phyloP scores from a whole-genome alignment of 2,797 vertebrate species.

The Sebastes hubbsi region DNA sequence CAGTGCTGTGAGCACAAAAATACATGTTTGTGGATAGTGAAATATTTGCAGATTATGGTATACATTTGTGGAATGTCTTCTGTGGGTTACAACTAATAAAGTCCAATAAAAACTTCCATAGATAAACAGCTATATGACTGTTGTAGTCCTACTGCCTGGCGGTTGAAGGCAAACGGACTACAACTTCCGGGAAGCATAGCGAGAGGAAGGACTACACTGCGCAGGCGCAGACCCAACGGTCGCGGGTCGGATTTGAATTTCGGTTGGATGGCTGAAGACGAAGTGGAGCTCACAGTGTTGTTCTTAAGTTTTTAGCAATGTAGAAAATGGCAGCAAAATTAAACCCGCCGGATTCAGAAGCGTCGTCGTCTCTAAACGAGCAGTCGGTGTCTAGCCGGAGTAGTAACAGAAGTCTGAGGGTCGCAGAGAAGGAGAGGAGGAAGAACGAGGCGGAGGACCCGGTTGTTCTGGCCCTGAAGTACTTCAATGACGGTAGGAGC shows the following conservation, averaged over 20 bases:
- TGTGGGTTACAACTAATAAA: no score
- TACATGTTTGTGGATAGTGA: no score
- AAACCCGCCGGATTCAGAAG: slow-evolving; percentile 39
- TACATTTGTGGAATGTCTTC: no score
- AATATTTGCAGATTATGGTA: no score
- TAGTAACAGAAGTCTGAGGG: slow-evolving; percentile 73
- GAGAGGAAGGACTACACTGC: slow-evolving; percentile 47
- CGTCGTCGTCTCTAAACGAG: slow-evolving; percentile 38
- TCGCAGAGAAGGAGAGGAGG: slow-evolving; percentile 70
- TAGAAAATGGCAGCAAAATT: slow-evolving; percentile 72
- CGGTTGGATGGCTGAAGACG: slow-evolving; percentile 66
- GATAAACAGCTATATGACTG: no score
- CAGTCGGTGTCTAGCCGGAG: slow-evolving; percentile 48
- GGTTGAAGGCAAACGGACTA: slow-evolving; percentile 29
- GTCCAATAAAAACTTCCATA: no score
- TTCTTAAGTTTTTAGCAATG: slow-evolving; percentile 61
- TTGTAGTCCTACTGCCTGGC: background rate
- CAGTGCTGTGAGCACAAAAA: background rate
- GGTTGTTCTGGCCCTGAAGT: slow-evolving; percentile 72
- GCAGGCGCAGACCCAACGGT: slow-evolving; percentile 81
- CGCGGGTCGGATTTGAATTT: slow-evolving; percentile 82
- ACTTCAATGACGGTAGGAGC: slow-evolving; percentile 75
- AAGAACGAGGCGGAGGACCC: slow-evolving; percentile 74
- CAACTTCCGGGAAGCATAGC: slow-evolving; percentile 29
- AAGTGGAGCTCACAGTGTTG: background rate